These are phyloP conservation scores for Pardosa pseudoannulata DNA, from an alignment of 2,888 invertebrate genomes.

Conservation along the genomic window DNA sequence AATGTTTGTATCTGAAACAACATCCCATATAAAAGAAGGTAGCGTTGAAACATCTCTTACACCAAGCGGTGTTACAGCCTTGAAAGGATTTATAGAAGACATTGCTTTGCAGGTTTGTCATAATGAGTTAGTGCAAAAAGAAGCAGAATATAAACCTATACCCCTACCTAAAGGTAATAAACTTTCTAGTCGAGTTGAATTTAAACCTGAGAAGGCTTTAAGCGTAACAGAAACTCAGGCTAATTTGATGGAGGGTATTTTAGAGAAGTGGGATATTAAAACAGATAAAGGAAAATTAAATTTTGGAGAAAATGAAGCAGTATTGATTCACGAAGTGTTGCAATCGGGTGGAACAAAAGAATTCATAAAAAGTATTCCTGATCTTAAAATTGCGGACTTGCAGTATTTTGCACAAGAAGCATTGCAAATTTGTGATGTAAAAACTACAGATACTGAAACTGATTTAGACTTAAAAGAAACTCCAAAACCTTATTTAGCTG, in stretches of 20 bases:
- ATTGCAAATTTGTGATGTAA: constrained; percentile 47
- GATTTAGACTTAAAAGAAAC: constrained; percentile 19
- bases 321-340: constrained; percentile 43
- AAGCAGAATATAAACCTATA: constrained; percentile 64
- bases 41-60: constrained; percentile 17
- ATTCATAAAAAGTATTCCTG: constrained; percentile 25
- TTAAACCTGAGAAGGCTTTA: constrained; percentile 68
- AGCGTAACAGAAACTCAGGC: constrained; percentile 62
- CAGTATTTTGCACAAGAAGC: constrained; percentile 49
- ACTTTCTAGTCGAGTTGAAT: constrained; percentile 26
- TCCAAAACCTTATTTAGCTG: constrained; percentile 19
- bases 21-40: constrained; percentile 67
- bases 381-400: constrained; percentile 21
- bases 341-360: constrained; percentile 28
- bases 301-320: constrained; percentile 63
- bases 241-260: constrained; percentile 69
- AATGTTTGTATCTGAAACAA: constrained; percentile 60
- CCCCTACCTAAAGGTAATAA: constrained; percentile 43
- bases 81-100: constrained; percentile 40
- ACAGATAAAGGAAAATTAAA: constrained; percentile 35
- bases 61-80: constrained; percentile 45
- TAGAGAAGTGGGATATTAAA: constrained; percentile 24
- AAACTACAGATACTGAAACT: constrained; percentile 46
- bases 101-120: constrained; percentile 64
- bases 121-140: constrained; percentile 64